Evolutionary conservation across 2,113 vertebrate genomes (phyloP), one percentile per base, ranked within the genome.

Genomic region (Phycodurus eques): DNA sequence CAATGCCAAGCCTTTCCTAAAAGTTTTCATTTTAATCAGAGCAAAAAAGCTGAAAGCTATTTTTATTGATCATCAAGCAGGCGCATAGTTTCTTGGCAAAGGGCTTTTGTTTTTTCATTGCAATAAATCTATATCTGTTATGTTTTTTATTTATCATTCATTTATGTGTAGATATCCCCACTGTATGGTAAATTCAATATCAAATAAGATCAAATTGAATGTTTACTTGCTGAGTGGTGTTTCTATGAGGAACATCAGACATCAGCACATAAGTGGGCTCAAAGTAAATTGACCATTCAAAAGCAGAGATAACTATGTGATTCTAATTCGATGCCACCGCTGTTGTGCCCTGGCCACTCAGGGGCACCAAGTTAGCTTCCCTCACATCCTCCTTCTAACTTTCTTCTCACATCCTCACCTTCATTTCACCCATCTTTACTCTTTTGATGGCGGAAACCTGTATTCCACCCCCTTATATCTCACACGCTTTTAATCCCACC

Each of bases 381-480:
- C 15, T 33, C 31, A 19, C 31, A 20, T 53, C 19, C 51, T 53
- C 19, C 51, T 53, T 1, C 22, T 4, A 4, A 8, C 31, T 60
- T 62, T 39, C 31, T 19, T 42, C 35, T 0, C 19, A 17, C 33
- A 62, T 42, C 61, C 42, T 63, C 61, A 11, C 61, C 39, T 63
- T n/a, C 61, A 42, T 10, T 63, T 63, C 19, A 63, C 17, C 35
- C 61, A 2, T 12, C 61, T 11, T 62, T 19, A 20, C 35, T 33
- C 60, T 39, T 33, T 62, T 62, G 35, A 62, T 20, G 60, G 35
- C 19, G 11, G 19, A 17, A 63, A 63, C 35, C 43, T 63, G 61
- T 42, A 43, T 63, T 63, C 61, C 61, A 42, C 35, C 61, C 35
- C 35, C 60, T 63, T 42, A 6, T 63, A 63, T 63, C 35, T 63